phyloP scores from a whole-genome alignment of 2,888 invertebrate genomes.

The Archips crataeganus region DNA sequence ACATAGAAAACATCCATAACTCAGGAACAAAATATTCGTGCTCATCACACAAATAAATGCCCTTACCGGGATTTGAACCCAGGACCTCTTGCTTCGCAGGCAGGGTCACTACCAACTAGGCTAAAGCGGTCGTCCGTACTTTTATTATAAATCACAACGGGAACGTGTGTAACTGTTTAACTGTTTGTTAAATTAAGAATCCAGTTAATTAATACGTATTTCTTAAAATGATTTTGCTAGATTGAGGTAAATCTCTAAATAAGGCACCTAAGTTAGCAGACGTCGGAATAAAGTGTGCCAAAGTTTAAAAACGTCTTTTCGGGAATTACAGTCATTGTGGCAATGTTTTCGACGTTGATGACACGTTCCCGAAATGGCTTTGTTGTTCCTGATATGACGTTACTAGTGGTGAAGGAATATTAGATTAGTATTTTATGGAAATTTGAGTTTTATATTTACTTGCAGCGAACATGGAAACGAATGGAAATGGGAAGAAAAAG shows the following conservation, averaged over 20 bases:
- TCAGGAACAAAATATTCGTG: too few relatives aligned
- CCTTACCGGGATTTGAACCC: too few relatives aligned
- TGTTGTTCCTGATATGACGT: background rate
- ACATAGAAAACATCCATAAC: too few relatives aligned
- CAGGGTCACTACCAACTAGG: too few relatives aligned
- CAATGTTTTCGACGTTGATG: conserved; percentile 10
- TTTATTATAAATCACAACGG: conserved; percentile 13
- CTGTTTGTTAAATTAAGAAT: conserved; percentile 1
- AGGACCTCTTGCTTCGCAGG: too few relatives aligned
- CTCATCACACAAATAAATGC: too few relatives aligned
- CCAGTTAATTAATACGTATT: conserved; percentile 5
- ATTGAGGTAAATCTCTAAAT: conserved; percentile 8
- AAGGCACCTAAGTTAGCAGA: conserved; percentile 7
- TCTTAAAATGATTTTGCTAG: conserved; percentile 16
- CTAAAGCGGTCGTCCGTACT: too few relatives aligned
- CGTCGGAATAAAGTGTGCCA: conserved; percentile 12
- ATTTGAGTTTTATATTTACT: conserved; percentile 6
- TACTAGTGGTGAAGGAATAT: background rate
- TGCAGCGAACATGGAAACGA: conserved; percentile 20
- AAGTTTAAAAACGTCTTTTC: conserved; percentile 11
- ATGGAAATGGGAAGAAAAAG: conserved; percentile 10
- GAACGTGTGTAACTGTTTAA: conserved; percentile 10
- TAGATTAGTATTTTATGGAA: background rate
- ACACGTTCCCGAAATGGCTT: conserved; percentile 3
- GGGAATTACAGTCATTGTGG: conserved; percentile 14